Base-by-base conservation (phyloP, 2,113 vertebrate genomes). In the Hyla sarda region DNA sequence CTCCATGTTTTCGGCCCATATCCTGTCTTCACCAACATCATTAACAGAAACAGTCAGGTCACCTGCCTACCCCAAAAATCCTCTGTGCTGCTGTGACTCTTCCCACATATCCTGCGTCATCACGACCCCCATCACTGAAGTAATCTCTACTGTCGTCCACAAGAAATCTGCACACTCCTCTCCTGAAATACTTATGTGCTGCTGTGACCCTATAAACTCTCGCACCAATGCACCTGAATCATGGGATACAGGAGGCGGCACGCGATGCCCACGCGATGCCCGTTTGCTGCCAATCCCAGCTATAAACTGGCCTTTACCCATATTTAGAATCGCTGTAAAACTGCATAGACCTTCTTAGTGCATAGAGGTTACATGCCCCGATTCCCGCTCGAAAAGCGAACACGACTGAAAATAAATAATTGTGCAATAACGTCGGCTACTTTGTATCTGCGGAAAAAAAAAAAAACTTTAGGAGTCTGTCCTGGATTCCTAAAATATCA, bases 301-400 rank as follows among this genome's bases (percentile, higher is more conserved):
- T 3, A 54, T 3, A 3, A 12, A 1, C 47, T 19, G 50, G 50
- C 50, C 1, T 19, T 5, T 54, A 16, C 2, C 54, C 4, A 23
- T 5, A 25, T 30, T 4, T 25, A 5, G 17, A 12, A 41, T 69
- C 19, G 28, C 8, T 37, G 48, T 32, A 82, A 71, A 52, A 60
- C 69, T 84, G 82, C 82, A 84, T 75, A 84, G 82, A 74, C 21
- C 41, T 45, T 28, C 54, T 60, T 37, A 84, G 69, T 84, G 82
- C 82, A 83, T 74, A 84, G 82, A 60, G 71, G 21, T 74, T 28
- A 3, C 37, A 47, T 47, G n/a, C 73, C 34, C 13, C 14, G 16
- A 76, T 76, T 50, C 1, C 48, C 48, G 17, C 12, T 23, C 21
- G 34, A 47, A 73, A n/a, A n/a, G 21, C 5, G 21, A 74, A 47